Evolutionary conservation across 1,140 invertebrate genomes (phyloP).

Genomic region (Leptestheria dahalacensis): DNA sequence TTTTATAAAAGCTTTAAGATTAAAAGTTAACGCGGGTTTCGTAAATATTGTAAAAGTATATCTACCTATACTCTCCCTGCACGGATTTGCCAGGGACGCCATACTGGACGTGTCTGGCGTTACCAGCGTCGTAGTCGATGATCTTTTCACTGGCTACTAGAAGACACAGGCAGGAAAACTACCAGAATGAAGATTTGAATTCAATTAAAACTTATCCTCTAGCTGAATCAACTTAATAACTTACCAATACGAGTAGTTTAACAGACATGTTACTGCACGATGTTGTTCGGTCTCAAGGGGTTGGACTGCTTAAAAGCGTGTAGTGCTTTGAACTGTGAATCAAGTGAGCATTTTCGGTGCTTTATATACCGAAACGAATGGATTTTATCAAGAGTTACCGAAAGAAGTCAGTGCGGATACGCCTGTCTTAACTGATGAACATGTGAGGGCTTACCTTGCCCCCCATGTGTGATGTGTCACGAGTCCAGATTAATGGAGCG

Average conservation of each 20-base stretch:
- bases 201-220: not conserved
- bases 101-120: not conserved
- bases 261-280: too few relatives aligned
- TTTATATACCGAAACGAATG: not conserved
- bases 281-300: too few relatives aligned
- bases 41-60: too few relatives aligned
- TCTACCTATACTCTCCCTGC: not conserved
- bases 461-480: not conserved
- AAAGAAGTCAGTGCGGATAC: not conserved
- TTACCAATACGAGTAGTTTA: not conserved
- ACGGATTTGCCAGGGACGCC: not conserved
- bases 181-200: not conserved
- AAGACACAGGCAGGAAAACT: not conserved
- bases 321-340: not conserved
- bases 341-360: not conserved
- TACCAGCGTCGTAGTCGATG: not conserved
- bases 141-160: not conserved
- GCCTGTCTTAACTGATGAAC: not conserved
- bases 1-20: not conserved
- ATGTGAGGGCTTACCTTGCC: not conserved
- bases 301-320: not conserved
- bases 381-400: not conserved
- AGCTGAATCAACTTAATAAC: not conserved
- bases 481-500: too few relatives aligned
- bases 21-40: too few relatives aligned